phyloP scores from a whole-genome alignment of 2,797 vertebrate genomes.

The Salarias fasciatus region DNA sequence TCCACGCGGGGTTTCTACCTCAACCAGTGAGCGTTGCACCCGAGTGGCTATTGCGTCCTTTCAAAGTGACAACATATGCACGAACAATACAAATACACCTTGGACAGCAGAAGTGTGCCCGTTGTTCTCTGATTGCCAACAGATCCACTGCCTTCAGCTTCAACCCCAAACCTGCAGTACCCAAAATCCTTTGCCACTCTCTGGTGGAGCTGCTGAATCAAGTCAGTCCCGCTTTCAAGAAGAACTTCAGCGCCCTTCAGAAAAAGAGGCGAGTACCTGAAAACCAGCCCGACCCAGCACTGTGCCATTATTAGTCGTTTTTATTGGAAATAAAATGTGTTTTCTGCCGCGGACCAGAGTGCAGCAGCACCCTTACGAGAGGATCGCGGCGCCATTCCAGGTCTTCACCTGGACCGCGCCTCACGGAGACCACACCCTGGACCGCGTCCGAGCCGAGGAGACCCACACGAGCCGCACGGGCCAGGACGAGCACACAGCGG shows the following conservation, averaged over 20 bases:
- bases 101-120: not conserved
- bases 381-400: conserved; percentile 93
- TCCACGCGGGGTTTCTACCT: conserved; percentile 92
- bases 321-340: no score
- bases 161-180: conserved; percentile 93
- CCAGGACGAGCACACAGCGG: conserved; percentile 92
- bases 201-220: conserved; percentile 93
- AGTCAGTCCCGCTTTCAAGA: conserved; percentile 95
- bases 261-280: conserved; percentile 87
- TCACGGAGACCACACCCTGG: conserved; percentile 88
- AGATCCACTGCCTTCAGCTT: conserved; percentile 94
- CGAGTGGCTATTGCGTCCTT: no score
- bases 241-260: conserved; percentile 89
- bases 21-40: conserved; percentile 88
- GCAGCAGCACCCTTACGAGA: conserved; percentile 92
- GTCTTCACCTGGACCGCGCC: conserved; percentile 94
- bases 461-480: conserved; percentile 89
- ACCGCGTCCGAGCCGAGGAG: conserved; percentile 91
- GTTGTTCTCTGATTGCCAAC: conserved; percentile 23
- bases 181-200: conserved; percentile 94
- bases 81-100: not conserved
- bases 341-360: conserved; percentile 77
- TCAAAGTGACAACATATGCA: conserved; percentile 1
- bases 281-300: not conserved
- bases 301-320: no score